Percentiles rank a stretch among this genome's conserved stretches.
phyloP scores from a whole-genome alignment of 2,113 vertebrate genomes.

The Micromys minutus region DNA sequence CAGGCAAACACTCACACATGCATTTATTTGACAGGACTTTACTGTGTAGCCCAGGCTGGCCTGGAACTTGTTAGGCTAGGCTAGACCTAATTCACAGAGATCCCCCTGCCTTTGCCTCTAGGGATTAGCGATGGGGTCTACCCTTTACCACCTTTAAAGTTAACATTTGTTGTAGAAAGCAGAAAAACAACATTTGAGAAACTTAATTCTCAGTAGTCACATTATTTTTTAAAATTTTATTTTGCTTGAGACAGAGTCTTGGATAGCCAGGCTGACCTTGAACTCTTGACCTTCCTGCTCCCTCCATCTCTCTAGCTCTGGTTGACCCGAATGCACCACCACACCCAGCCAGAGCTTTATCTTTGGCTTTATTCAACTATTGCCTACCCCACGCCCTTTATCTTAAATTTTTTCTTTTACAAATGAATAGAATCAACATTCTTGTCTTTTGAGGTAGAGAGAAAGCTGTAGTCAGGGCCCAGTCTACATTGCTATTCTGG shows the following conservation, averaged over 20 bases:
- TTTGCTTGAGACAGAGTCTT: background rate
- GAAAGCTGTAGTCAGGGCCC: background rate
- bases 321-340: background rate
- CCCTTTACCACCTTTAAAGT: background rate
- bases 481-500: background rate
- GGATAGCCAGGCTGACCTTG: background rate
- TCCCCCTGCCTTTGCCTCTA: background rate
- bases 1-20: background rate
- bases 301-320: background rate
- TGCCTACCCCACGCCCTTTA: background rate
- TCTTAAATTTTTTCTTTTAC: background rate
- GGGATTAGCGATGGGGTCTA: background rate
- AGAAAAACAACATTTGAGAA: background rate
- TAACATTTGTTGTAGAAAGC: background rate
- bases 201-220: background rate
- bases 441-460: background rate
- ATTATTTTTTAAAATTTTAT: background rate
- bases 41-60: background rate
- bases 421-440: background rate
- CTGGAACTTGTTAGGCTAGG: background rate
- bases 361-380: background rate
- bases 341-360: background rate
- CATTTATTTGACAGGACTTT: background rate
- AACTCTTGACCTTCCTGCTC: background rate
- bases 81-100: background rate